Conservation (phyloP, 2,113 vertebrate genomes). For the Actenoides lindsayi region DNA sequence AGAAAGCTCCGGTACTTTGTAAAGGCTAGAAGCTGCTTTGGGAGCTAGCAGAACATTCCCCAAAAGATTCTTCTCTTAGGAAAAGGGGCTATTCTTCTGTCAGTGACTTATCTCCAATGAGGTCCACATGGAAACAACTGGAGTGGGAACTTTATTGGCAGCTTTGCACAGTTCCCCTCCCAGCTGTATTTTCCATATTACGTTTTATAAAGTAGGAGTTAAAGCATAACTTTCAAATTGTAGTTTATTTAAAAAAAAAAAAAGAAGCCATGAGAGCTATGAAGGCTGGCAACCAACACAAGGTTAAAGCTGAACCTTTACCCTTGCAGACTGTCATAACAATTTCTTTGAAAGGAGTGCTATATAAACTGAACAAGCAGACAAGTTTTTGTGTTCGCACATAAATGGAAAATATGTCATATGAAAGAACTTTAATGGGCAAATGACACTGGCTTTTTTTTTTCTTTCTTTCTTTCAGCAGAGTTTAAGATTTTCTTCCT, state of each 20-base stretch:
- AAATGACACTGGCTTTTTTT: constrained; percentile 14
- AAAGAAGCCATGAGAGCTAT: not conserved
- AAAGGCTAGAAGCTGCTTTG: not conserved
- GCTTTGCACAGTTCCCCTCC: not conserved
- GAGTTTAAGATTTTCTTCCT: constrained; percentile 35
- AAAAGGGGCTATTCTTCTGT: not conserved
- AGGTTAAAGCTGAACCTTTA: constrained; percentile 16
- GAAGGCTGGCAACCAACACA: constrained; percentile 9
- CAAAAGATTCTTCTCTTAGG: not conserved
- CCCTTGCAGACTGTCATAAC: constrained; percentile 26
- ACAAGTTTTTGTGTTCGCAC: constrained; percentile 38
- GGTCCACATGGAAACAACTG: not conserved
- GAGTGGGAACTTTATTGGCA: not conserved
- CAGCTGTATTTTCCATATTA: not conserved
- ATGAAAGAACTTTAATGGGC: constrained; percentile 28
- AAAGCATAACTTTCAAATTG: not conserved
- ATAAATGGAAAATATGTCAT: constrained; percentile 43
- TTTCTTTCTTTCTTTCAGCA: not conserved
- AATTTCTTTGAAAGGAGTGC: constrained; percentile 28
- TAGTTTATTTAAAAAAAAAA: not conserved
- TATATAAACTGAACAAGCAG: constrained; percentile 16
- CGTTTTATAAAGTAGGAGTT: constrained; percentile 4
- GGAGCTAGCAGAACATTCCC: not conserved
- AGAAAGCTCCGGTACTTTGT: not conserved
- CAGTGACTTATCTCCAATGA: not conserved